A percentile compares a stretch with the other conserved stretches of the same genome.
Conservation (phyloP, 2,888 invertebrate species). For the Micoletzkya japonica region DNA sequence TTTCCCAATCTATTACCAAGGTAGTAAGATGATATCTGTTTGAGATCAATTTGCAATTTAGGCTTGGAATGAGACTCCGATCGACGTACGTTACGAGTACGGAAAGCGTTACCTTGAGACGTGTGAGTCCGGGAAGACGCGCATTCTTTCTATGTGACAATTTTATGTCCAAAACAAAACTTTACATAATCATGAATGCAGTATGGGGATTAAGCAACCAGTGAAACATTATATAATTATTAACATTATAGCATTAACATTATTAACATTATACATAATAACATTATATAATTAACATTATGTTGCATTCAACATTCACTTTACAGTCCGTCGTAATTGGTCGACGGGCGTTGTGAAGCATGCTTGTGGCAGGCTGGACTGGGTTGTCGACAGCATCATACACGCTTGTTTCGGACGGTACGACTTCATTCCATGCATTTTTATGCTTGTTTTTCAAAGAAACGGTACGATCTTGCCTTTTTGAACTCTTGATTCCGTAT, state of each 20-base stretch:
- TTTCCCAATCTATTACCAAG: no score
- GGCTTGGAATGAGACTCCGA: not conserved
- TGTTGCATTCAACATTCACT: no score
- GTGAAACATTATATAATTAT: not conserved
- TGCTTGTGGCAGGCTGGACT: not conserved
- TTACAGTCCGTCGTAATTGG: slow-evolving; percentile 2
- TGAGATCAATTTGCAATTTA: not conserved
- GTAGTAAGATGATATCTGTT: not conserved
- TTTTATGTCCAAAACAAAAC: not conserved
- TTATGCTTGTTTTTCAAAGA: no score
- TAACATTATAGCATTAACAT: not conserved
- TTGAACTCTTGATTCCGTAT: no score
- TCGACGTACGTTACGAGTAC: not conserved
- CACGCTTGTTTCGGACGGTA: slow-evolving; percentile 14
- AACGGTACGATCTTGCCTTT: no score
- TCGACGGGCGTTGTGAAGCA: not conserved
- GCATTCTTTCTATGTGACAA: not conserved
- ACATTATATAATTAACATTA: no score
- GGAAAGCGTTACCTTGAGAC: not conserved
- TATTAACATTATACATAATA: no score
- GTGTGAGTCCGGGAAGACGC: not conserved
- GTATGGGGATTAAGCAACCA: no score
- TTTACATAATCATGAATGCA: no score
- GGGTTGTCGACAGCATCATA: not conserved
- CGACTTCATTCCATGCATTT: not conserved